phyloP scores from a whole-genome alignment of 2,113 vertebrate genomes.

The Psettodes erumei region DNA sequence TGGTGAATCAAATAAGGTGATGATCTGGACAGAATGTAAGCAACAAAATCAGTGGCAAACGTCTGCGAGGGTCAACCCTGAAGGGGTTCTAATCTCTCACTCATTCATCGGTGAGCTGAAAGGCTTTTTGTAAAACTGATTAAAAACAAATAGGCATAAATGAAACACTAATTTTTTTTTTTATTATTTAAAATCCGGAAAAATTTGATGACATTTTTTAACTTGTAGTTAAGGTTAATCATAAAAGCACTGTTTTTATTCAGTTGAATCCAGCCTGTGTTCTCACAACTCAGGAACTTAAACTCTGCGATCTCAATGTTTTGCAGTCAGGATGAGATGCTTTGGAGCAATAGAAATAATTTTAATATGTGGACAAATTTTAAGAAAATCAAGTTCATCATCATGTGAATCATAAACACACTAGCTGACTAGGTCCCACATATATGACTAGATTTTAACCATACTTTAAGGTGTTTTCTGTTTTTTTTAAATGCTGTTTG shows the following conservation, averaged over 20 bases:
- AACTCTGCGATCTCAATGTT: not conserved
- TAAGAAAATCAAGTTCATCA: not conserved
- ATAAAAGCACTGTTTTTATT: no score
- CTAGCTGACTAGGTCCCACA: no score
- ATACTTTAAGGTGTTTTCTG: no score
- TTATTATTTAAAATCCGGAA: not conserved
- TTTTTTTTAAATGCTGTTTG: no score
- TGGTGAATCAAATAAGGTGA: slow-evolving; percentile 1
- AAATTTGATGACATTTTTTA: not conserved
- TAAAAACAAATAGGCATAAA: not conserved
- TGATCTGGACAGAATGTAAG: not conserved
- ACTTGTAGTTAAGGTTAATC: not conserved
- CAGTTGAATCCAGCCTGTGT: no score
- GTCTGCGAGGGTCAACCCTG: not conserved
- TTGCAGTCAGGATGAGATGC: not conserved
- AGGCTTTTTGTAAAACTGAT: not conserved
- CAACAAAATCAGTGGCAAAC: not conserved
- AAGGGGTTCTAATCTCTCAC: not conserved
- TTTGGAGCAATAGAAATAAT: not conserved
- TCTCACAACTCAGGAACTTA: not conserved
- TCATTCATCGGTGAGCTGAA: not conserved
- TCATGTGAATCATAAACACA: no score
- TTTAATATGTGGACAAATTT: not conserved
- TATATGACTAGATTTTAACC: not conserved
- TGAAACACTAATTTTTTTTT: not conserved